Base-by-base conservation (phyloP, 2,113 vertebrate species). In the Shinisaurus crocodilurus region DNA sequence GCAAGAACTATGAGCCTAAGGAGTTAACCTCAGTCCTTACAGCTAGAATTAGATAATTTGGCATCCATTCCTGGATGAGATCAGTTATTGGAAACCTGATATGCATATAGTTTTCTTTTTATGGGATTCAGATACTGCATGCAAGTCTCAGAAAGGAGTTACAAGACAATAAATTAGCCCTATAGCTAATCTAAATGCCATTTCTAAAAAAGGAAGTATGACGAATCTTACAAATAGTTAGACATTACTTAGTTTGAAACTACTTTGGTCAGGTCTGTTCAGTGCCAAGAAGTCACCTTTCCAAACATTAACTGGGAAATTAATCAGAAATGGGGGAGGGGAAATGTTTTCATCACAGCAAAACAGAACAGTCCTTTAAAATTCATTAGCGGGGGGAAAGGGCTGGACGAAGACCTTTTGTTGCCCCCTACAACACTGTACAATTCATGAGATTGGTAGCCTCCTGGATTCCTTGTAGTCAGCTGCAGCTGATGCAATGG, bases 211-310 rank as follows among this genome's bases (percentile, higher is more conserved):
- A 65, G 88, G 90, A 95, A 89, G 92, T 93, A 92, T 92, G 92
- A 93, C 90, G 76, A 81, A 91, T 83, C 92, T 95, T 95, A 94
- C 87, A 95, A 93, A 95, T 95, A 81, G 50, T 90, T 69, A 92
- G 91, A 92, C 81, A 54, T 94, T 89, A 87, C 92, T 85, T 93
- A 92, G 92, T 93, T 95, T 94, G 94, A 96, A 96, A 95, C 94
- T 96, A 93, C 93, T 96, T 96, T 96, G 95, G 94, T 95, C 93
- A 95, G 94, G 93, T 95, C 92, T 96, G 93, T 93, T 95, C 94
- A 95, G 82, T 89, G 95, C 92, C 69, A 93, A 95, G 88, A 94
- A 89, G 94, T 94, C 92, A 86, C 92, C 94, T 95, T 96, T 95
- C 93, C 95, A 96, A 96, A 95, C 95, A 95, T 96, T 95, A 93